phyloP scores from a whole-genome alignment of 2,113 vertebrate species.

The Emydocephalus ijimae region DNA sequence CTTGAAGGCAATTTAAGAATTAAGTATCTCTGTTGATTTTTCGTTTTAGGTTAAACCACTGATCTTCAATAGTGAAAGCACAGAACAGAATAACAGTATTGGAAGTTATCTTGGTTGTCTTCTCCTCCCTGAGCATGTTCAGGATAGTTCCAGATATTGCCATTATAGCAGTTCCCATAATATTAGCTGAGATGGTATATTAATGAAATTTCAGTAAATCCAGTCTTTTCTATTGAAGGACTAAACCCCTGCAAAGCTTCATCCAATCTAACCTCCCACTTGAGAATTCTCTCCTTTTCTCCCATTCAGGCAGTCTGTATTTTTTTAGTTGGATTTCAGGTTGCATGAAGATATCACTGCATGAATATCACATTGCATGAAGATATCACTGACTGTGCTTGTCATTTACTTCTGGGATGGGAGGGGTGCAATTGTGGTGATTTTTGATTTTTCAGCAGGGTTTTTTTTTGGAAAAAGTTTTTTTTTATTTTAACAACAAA shows the following conservation, averaged over 20 bases:
- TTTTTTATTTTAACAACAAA: too few species aligned
- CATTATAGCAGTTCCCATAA: background rate
- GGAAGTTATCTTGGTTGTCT: background rate
- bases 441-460: background rate
- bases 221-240: background rate
- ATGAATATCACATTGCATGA: background rate
- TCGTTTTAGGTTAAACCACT: background rate
- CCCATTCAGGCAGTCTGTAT: background rate
- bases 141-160: background rate
- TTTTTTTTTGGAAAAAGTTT: background rate
- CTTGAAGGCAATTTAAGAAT: background rate
- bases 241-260: background rate
- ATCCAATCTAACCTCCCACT: background rate
- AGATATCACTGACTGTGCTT: background rate
- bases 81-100: background rate
- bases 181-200: background rate
- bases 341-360: background rate
- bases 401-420: background rate
- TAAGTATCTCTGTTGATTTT: background rate
- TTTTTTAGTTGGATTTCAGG: background rate
- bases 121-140: background rate
- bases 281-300: background rate
- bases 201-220: background rate
- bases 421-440: background rate
- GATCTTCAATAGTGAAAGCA: background rate